phyloP scores from a whole-genome alignment of 2,113 vertebrate genomes.

The Marmota flaviventris region DNA sequence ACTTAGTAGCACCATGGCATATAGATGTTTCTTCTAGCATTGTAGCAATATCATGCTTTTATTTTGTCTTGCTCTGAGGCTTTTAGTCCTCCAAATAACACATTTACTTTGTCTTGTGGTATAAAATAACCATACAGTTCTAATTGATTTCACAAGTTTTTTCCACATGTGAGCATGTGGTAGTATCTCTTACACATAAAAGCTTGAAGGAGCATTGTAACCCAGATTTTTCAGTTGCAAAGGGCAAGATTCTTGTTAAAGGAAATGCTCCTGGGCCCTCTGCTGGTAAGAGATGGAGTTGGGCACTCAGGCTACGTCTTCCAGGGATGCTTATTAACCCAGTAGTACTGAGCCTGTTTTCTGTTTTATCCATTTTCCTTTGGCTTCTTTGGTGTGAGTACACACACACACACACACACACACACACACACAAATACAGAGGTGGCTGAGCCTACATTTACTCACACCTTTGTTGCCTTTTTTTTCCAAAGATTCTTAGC shows the following conservation, averaged over 20 bases:
- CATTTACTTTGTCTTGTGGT: neutral
- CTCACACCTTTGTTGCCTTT: neutral
- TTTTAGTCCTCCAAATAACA: neutral
- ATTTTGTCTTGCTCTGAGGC: neutral
- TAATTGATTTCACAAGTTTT: neutral
- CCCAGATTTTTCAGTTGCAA: neutral
- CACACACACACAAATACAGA: neutral
- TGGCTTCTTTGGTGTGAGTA: neutral
- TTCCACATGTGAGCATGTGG: neutral
- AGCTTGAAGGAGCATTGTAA: neutral
- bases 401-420: neutral
- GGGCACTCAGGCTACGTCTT: neutral
- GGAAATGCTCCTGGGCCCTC: neutral
- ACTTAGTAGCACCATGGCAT: neutral
- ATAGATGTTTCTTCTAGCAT: neutral
- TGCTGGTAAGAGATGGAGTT: neutral
- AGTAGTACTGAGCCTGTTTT: neutral
- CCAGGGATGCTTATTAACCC: neutral
- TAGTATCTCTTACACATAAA: neutral
- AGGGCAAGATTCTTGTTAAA: neutral
- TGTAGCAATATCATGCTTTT: neutral
- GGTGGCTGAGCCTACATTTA: neutral
- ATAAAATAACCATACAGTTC: neutral
- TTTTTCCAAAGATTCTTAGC: neutral
- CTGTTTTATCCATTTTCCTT: neutral